Evolutionary conservation across 2,113 vertebrate genomes (phyloP).

Genomic region (Lampris megalopsis): DNA sequence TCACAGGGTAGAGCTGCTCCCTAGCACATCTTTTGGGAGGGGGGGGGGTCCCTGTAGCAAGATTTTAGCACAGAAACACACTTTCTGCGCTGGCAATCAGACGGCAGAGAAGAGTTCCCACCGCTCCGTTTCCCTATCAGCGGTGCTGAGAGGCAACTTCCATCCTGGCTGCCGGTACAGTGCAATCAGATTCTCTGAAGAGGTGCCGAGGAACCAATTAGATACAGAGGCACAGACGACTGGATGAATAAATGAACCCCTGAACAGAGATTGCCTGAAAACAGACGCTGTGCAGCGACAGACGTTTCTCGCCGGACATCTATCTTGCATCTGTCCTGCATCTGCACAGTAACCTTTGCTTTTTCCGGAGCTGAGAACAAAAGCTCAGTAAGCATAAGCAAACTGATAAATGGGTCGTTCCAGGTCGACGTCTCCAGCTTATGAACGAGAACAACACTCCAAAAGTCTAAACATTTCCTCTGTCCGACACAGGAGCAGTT

Average conservation of each 20-base stretch:
- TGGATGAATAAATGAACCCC: constrained; percentile 50
- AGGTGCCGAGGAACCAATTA: constrained; percentile 58
- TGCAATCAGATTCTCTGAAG: constrained; percentile 55
- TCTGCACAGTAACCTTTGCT: constrained; percentile 1
- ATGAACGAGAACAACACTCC: neutral
- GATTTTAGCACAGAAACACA: constrained; percentile 45
- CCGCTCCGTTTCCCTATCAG: constrained; percentile 48
- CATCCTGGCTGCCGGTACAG: constrained; percentile 38
- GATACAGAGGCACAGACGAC: constrained; percentile 45
- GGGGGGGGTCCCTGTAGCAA: constrained; percentile 39
- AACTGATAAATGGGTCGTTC: no score
- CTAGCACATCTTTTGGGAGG: constrained; percentile 40
- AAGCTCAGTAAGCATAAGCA: no score
- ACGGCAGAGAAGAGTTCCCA: constrained; percentile 39
- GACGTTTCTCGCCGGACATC: constrained; percentile 28
- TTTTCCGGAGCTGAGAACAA: neutral
- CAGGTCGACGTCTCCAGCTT: no score
- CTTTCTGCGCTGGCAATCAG: constrained; percentile 22
- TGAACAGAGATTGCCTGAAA: constrained; percentile 48
- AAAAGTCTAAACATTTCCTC: constrained; percentile 52
- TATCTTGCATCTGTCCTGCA: constrained; percentile 11
- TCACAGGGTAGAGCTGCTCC: constrained; percentile 40
- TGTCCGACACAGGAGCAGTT: constrained; percentile 38
- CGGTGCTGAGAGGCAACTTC: constrained; percentile 48
- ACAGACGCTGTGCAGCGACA: constrained; percentile 28